These are phyloP conservation scores for Bombyx mori DNA, from an alignment of 1,140 invertebrate species.

Conservation along the genomic window DNA sequence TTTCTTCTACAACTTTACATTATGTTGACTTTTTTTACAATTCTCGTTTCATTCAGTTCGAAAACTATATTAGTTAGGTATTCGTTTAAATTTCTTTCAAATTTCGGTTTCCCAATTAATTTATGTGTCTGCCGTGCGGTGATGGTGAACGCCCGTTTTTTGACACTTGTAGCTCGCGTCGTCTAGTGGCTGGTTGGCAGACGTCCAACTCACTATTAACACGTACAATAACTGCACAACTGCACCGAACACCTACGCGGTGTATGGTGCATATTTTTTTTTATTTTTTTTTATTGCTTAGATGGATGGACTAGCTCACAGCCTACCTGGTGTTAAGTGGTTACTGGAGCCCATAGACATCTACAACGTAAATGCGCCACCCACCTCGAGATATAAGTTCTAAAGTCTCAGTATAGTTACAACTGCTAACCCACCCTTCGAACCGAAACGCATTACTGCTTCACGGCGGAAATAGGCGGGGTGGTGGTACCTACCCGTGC, in stretches of 20 bases:
- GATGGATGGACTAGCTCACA: no score
- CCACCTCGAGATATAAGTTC: no score
- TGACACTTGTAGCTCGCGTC: conserved; percentile 56
- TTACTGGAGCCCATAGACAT: no score
- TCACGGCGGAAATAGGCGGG: no score
- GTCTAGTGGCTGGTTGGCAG: conserved; percentile 29
- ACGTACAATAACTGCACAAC: background rate
- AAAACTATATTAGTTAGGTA: conserved; percentile 18
- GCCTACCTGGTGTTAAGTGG: no score
- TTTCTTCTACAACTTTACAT: conserved; percentile 26
- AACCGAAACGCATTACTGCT: no score
- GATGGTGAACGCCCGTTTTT: conserved; percentile 34
- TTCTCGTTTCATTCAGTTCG: conserved; percentile 11
- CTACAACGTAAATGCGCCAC: no score
- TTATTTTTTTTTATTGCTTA: no score
- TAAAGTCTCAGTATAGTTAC: no score
- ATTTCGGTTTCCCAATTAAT: conserved; percentile 34
- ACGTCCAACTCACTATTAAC: conserved; percentile 22
- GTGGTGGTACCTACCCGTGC: no score
- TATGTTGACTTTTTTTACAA: conserved; percentile 9
- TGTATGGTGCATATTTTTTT: background rate
- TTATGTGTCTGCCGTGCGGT: conserved; percentile 24
- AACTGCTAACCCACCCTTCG: no score
- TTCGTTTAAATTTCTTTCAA: conserved; percentile 31
- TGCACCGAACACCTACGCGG: conserved; percentile 5